These are phyloP conservation scores for Terebella lapidaria DNA, from an alignment of 2,888 invertebrate species.

Conservation along the genomic window DNA sequence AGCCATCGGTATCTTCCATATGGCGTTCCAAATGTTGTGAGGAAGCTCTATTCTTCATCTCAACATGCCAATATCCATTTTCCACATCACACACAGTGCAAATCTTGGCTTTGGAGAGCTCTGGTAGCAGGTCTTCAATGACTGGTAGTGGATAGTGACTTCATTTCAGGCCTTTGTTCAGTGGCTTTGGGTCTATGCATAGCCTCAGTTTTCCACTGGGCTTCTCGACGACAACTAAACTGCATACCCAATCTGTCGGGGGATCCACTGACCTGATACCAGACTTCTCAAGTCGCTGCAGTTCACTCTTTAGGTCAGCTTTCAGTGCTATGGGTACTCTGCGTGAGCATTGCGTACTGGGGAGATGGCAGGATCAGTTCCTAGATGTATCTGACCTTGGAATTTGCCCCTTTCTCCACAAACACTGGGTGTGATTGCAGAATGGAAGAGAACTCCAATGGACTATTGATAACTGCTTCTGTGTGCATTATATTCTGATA, in stretches of 20 bases:
- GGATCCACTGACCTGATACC: background rate
- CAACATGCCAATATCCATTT: constrained; percentile 25
- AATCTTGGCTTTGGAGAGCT: constrained; percentile 21
- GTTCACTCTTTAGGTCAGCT: background rate
- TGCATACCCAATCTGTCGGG: constrained; percentile 9
- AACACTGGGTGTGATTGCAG: no score
- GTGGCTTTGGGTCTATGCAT: constrained; percentile 9
- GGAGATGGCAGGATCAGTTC: background rate
- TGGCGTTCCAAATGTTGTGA: constrained; percentile 27
- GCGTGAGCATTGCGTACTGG: background rate
- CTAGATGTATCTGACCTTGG: background rate
- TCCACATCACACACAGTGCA: constrained; percentile 22
- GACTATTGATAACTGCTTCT: no score
- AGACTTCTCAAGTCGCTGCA: background rate
- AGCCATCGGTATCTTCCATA: constrained; percentile 26
- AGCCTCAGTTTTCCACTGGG: background rate
- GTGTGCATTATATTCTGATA: background rate
- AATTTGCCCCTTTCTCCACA: background rate
- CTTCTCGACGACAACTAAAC: constrained; percentile 3
- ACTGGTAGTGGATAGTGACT: constrained; percentile 3
- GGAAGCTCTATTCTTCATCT: constrained; percentile 19
- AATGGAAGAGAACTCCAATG: no score
- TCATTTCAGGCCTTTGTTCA: constrained; percentile 6
- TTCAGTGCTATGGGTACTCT: background rate
- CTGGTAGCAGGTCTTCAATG: constrained; percentile 22